Base-by-base conservation (phyloP, 1,140 invertebrate species). In the Papilio machaon region DNA sequence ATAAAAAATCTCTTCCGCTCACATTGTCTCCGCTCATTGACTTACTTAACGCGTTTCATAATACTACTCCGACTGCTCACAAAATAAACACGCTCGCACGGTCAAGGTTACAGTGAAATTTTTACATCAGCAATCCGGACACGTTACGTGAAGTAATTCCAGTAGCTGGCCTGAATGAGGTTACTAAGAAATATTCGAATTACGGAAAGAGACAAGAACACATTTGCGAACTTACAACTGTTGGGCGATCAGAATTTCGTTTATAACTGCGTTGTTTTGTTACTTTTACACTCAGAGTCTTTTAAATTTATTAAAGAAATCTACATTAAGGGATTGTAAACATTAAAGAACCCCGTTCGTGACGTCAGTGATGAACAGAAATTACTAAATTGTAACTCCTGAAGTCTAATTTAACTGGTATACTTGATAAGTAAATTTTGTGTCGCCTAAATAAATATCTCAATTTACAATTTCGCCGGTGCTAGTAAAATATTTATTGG, bases 31-130 rank as follows among this genome's bases (percentile, higher is more conserved):
- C 73, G n/a, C 73, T 19, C 46, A 47, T 30, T 30, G 46, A 49
- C 47, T 76, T 76, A 76, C 74, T 52, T 76, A 75, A 76, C 74
- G 43, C 74, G 74, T 76, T 76, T 76, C 74, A 76, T 76, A 76
- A 76, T 47, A 52, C 47, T 43, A 73, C 35, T 76, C 74, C 19
- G 47, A 23, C 74, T 52, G 23, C 46, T 52, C 74, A 52, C 43
- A 76, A 76, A 76, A 49, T 74, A 74, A 74, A 76, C 46, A 76
- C 46, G 47, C 19, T 30, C n/a, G 74, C 74, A 76, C 46, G 74
- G 74, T 76, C 74, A 76, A 76, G 74, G 74, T 76, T 15, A 23
- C 19, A 76, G 74, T 76, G 74, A 76, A 76, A 76, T 76, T 76
- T 73, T 74, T 76, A 76, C 43, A 52, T 76, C 46, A 15, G 46